These are phyloP conservation scores for Lophochroa leadbeateri DNA, from an alignment of 2,113 vertebrate genomes.

Conservation along the genomic window DNA sequence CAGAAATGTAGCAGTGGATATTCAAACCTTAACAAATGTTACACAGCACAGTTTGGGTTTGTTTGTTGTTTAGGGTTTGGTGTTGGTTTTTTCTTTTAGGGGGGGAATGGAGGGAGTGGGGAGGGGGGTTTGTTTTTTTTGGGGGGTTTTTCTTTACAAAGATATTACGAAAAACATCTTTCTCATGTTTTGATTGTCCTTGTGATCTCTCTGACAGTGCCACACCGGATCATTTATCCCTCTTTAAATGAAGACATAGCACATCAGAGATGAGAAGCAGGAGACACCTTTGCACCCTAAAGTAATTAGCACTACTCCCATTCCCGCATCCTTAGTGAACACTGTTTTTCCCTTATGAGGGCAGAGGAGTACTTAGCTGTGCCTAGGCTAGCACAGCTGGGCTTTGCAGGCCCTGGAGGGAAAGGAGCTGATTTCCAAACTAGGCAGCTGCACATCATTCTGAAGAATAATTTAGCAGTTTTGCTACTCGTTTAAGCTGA, in stretches of 20 bases:
- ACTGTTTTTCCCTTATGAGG: background rate
- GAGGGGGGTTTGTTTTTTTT: background rate
- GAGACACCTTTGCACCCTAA: background rate
- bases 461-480: background rate
- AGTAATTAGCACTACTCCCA: background rate
- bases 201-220: background rate
- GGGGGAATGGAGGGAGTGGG: background rate
- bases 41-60: background rate
- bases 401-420: background rate
- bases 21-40: background rate
- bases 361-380: background rate
- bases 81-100: background rate
- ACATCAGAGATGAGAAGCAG: background rate
- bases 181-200: background rate
- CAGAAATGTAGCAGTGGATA: background rate
- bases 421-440: background rate
- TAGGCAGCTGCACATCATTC: background rate
- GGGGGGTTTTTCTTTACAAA: background rate
- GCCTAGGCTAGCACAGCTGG: background rate
- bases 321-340: background rate
- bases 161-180: background rate
- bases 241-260: background rate
- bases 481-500: background rate
- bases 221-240: background rate
- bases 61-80: background rate